Base-by-base conservation (phyloP, 1,140 invertebrate genomes). In the Pteromalus puparum region DNA sequence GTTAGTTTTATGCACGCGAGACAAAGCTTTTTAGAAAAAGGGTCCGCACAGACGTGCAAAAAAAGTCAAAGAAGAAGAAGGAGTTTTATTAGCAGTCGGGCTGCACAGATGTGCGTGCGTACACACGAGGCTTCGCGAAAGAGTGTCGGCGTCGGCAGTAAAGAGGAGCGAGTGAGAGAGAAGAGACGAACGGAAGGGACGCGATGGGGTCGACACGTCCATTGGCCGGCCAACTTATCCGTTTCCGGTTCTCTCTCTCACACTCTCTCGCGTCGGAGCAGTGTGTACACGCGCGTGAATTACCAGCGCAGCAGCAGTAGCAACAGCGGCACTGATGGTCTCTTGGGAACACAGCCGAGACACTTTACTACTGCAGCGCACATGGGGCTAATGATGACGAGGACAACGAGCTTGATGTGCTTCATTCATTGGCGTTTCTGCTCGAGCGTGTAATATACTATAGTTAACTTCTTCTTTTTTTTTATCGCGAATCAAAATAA, bases 241-340 rank as follows among this genome's bases (percentile, higher is more conserved):
- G 65, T 78, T 83, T 83, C 82, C 82, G 82, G 82, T 83, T 61
- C 42, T 67, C 38, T 26, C 82, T 65, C 48, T 53, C 15, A 18
- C 48, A 1, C 46, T 48, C 5, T 48, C 46, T 0, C 46, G 10
- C 46, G 5, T 48, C 46, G 46, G 18, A 42, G 53, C 13, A 42
- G 74, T 34, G 9, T 46, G 53, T 72, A 18, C 9, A 53, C 67
- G 30, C 67, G 74, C 38, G 73, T 83, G 53, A 80, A 80, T 80
- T 72, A 42, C 6, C n/a, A 42, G 24, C 67, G 3, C 30, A n/a
- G n/a, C n/a, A n/a, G n/a, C n/a, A n/a, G n/a, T n/a, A n/a, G n/a
- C n/a, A n/a, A n/a, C n/a, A n/a, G n/a, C n/a, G n/a, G 12, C 67
- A 18, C 6, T 61, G 18, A 61, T 18, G 53, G 5, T 61, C 53